Evolutionary conservation across 2,797 vertebrate species (phyloP).

Genomic region (Huso huso): DNA sequence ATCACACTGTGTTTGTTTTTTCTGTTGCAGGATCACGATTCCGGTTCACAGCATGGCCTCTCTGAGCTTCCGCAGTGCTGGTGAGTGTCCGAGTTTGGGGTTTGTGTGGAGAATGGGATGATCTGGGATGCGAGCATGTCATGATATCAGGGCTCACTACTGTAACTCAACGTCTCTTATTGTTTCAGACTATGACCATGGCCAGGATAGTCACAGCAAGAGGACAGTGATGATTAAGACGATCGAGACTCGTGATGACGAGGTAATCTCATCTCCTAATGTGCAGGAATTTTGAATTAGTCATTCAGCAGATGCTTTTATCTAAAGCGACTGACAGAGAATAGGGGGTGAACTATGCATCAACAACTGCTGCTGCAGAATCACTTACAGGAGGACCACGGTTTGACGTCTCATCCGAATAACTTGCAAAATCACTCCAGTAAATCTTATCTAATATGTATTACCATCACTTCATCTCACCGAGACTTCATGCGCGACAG

Average conservation of each 20-base stretch:
- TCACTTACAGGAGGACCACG: no score
- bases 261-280: slow-evolving; percentile 51
- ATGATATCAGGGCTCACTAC: no score
- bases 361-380: no score
- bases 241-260: slow-evolving; percentile 83
- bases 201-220: slow-evolving; percentile 48
- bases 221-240: slow-evolving; percentile 87
- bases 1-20: background rate
- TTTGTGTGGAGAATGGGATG: no score
- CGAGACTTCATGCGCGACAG: no score
- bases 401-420: background rate
- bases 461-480: no score
- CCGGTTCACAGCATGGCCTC: slow-evolving; percentile 66
- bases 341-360: no score
- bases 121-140: no score
- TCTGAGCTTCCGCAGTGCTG: slow-evolving; percentile 58
- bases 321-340: slow-evolving; percentile 8
- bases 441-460: no score
- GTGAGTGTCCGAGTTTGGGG: slow-evolving; percentile 45
- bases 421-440: background rate
- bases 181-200: slow-evolving; percentile 53
- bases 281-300: background rate
- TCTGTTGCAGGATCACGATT: slow-evolving; percentile 66
- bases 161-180: no score
- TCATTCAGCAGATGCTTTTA: background rate